Evolutionary conservation across 2,797 vertebrate genomes (phyloP), one percentile per base, ranked within the genome.

Genomic region (Peromyscus aztecus): DNA sequence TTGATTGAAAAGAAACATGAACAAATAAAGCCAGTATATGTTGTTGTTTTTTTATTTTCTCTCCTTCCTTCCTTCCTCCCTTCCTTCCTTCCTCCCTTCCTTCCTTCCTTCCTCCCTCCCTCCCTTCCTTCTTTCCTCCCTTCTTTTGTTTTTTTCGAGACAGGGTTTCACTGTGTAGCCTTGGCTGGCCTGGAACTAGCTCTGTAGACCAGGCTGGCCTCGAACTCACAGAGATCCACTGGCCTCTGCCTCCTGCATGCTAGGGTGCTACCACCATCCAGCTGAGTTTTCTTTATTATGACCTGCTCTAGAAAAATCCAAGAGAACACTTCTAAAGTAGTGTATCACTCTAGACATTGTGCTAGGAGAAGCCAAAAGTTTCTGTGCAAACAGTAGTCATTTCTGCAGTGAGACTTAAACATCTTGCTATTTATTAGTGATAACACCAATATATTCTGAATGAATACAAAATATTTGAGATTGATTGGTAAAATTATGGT

Each of bases 241-340:
- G 13, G 52, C 12, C 49, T 52, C 49, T 52, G 49, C 49, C 49
- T 52, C 49, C 49, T 52, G 49, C 2, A 3, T 52, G 80, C n/a
- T 82, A 55, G 23, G 23, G n/a, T 8, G n/a, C 23, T 6, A 27
- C n/a, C 55, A 57, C 7, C 49, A 52, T 52, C 49, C 49, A 52
- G 49, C 49, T 52, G 31, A 4, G 3, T 71, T 94, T 96, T 86
- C 49, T 52, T 52, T 76, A 21, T 90, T 69, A 69, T 84, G 93
- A 89, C 5, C 46, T 52, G 77, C 16, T 76, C 13, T 40, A 93
- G 87, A 81, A 90, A 96, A 96, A 63, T 17, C 34, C 78, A 34
- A 34, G 90, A 93, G 37, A 80, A 34, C 6, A 59, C 2, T 40
- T 80, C 78, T 40, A 34, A 91, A 91, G 78, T 83, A 61, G 23